Conservation (phyloP, 2,888 invertebrate species). For the Drosophila birchii region DNA sequence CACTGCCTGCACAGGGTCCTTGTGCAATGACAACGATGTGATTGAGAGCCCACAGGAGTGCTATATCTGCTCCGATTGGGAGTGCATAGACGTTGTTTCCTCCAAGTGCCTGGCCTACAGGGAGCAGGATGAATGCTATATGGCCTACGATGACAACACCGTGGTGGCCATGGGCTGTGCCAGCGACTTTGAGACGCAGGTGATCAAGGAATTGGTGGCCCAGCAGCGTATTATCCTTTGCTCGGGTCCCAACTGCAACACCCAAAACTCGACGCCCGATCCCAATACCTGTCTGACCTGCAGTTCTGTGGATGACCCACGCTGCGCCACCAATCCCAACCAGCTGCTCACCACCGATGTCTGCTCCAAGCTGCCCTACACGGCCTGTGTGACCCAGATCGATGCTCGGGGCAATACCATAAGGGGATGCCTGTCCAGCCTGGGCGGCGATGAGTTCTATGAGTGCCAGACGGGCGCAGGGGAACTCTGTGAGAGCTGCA, state of each 20-base stretch:
- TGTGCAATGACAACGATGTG: constrained; percentile 70
- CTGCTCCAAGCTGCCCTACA: constrained; percentile 76
- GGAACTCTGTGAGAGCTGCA: constrained; percentile 70
- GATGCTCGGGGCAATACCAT: constrained; percentile 70
- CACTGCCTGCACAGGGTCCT: constrained; percentile 59
- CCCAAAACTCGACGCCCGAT: constrained; percentile 40
- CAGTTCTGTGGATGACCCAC: constrained; percentile 66
- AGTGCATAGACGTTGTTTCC: constrained; percentile 53
- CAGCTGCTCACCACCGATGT: constrained; percentile 51
- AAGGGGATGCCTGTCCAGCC: constrained; percentile 75
- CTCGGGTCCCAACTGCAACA: constrained; percentile 75
- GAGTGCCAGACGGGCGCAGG: constrained; percentile 66
- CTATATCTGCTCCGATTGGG: constrained; percentile 58
- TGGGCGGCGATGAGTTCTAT: constrained; percentile 65
- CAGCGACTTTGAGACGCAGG: constrained; percentile 74
- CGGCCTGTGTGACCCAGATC: constrained; percentile 77
- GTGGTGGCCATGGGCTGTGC: constrained; percentile 79
- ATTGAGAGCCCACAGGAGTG: constrained; percentile 72
- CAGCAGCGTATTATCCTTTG: constrained; percentile 74
- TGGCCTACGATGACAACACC: constrained; percentile 57
- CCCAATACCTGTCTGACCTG: constrained; percentile 73
- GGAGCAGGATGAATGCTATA: constrained; percentile 75
- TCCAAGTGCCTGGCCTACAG: constrained; percentile 69
- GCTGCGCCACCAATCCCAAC: constrained; percentile 82
- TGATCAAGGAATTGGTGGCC: constrained; percentile 64